Percentiles rank a stretch among this genome's conserved stretches.
Conservation (phyloP, 2,797 vertebrate species). For the Syncerus caffer region DNA sequence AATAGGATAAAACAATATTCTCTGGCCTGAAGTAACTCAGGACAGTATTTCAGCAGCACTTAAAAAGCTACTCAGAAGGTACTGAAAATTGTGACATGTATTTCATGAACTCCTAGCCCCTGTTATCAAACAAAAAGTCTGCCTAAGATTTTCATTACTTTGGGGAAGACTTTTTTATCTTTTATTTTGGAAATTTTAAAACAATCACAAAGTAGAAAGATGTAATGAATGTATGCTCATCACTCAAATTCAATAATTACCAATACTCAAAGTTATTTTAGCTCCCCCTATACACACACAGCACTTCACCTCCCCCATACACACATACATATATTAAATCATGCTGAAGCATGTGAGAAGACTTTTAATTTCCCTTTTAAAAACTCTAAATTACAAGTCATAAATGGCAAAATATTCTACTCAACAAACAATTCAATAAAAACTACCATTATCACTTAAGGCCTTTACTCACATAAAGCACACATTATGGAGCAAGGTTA, state of each 20-base stretch:
- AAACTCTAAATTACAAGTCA: slow-evolving; percentile 31
- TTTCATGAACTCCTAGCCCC: background rate
- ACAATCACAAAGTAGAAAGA: background rate
- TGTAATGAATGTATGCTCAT: background rate
- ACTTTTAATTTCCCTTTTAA: slow-evolving; percentile 6
- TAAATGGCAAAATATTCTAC: slow-evolving; percentile 22
- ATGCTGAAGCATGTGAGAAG: background rate
- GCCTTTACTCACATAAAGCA: slow-evolving; percentile 5
- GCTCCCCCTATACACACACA: background rate
- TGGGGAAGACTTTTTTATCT: background rate
- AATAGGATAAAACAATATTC: background rate
- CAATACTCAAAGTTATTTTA: background rate
- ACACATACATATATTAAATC: background rate
- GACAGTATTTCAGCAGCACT: background rate
- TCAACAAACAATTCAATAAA: slow-evolving; percentile 16
- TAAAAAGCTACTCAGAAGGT: background rate
- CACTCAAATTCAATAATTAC: slow-evolving; percentile 8
- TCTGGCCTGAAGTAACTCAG: background rate
- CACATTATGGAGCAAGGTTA: background rate
- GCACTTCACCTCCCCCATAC: background rate
- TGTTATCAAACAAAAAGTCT: background rate
- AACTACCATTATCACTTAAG: background rate
- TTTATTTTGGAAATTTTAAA: slow-evolving; percentile 25
- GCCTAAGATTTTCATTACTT: background rate
- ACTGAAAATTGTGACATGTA: background rate